A percentile compares a stretch with the other conserved stretches of the same genome.
These are phyloP conservation scores for Spongia lamella DNA, from an alignment of 37 sponge, comb jelly and placozoan genomes.

Conservation along the genomic window DNA sequence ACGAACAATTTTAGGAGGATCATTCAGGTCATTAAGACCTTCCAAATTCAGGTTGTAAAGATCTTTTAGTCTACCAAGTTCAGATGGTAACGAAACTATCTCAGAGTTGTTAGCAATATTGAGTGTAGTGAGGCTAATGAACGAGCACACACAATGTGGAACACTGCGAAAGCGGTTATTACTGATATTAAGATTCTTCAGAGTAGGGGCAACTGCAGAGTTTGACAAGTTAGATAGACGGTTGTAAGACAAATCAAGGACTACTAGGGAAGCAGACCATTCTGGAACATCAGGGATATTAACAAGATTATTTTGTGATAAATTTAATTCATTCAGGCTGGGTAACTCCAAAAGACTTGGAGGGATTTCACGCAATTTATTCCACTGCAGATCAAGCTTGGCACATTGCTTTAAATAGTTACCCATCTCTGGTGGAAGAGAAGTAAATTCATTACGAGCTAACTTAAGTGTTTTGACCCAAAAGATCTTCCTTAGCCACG, in stretches of 20 bases:
- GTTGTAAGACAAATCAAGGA: constrained; percentile 47
- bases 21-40: constrained; percentile 37
- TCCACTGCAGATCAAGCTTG: constrained; percentile 26
- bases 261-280: constrained; percentile 28
- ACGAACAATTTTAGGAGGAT: constrained; percentile 11
- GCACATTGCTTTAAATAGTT: too few species aligned
- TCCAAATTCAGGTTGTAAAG: constrained; percentile 13
- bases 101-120: constrained; percentile 33
- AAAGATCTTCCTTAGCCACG: constrained; percentile 18
- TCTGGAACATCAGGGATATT: constrained; percentile 26
- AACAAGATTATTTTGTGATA: constrained; percentile 33
- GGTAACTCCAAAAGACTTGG: constrained; percentile 38
- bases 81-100: constrained; percentile 19
- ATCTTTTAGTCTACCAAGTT: constrained; percentile 25
- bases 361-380: constrained; percentile 38
- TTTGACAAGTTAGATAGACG: constrained; percentile 30
- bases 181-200: constrained; percentile 39
- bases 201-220: constrained; percentile 12
- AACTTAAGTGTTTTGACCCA: constrained; percentile 26
- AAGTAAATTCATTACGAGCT: constrained; percentile 40
- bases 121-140: constrained; percentile 5
- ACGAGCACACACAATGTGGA: constrained; percentile 43
- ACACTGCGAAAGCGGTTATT: constrained; percentile 41
- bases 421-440: constrained; percentile 37
- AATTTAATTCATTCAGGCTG: constrained; percentile 18